These are phyloP conservation scores for Streblospio benedicti DNA, from an alignment of 1,140 invertebrate species.

Conservation along the genomic window DNA sequence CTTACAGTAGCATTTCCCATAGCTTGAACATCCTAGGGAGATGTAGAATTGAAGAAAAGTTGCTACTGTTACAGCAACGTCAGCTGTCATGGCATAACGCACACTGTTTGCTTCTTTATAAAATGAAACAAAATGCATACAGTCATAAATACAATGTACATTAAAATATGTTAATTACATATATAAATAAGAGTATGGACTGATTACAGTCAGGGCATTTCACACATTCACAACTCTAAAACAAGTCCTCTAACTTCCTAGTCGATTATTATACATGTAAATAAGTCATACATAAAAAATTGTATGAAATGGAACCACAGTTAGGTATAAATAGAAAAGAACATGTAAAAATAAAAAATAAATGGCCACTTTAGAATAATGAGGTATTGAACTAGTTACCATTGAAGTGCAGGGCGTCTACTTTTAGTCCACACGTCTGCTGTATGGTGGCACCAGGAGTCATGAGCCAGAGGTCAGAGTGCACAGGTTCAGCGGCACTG, in stretches of 20 bases:
- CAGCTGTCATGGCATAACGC: conserved; percentile 47
- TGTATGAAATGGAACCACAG: too few species aligned
- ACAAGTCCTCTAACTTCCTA: too few species aligned
- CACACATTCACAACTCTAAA: too few species aligned
- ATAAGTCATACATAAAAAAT: too few species aligned
- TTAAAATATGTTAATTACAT: background rate
- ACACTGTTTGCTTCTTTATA: conserved; percentile 32
- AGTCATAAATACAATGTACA: background rate
- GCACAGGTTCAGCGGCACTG: conserved; percentile 34
- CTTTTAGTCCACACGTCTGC: conserved; percentile 31
- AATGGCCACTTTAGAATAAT: too few species aligned
- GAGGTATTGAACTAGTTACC: too few species aligned
- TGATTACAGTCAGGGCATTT: too few species aligned
- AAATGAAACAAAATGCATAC: background rate
- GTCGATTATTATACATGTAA: too few species aligned
- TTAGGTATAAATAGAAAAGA: too few species aligned
- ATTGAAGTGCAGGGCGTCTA: conserved; percentile 32
- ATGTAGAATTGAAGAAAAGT: conserved; percentile 46
- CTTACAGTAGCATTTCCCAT: conserved; percentile 42
- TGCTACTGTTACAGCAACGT: conserved; percentile 39
- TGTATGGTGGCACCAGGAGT: conserved; percentile 38
- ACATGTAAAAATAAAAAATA: too few species aligned
- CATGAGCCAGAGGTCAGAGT: conserved; percentile 39
- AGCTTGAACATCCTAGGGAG: conserved; percentile 40
- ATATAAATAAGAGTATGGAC: too few species aligned